phyloP scores from a whole-genome alignment of 2,113 vertebrate species.

The Petromus typicus region DNA sequence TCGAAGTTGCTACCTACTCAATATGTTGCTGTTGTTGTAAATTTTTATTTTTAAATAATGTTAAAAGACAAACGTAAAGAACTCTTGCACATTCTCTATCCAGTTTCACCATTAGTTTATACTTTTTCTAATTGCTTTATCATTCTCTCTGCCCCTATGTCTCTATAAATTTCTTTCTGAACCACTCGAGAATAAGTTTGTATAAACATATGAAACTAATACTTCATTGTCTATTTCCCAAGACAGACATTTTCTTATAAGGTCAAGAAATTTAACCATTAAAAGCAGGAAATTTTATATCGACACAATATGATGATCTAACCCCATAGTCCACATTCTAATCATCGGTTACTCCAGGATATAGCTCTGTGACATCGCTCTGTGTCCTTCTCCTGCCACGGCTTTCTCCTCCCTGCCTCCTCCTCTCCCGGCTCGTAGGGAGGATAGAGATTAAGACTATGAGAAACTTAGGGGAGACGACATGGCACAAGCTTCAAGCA shows the following conservation, averaged over 20 bases:
- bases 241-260: background rate
- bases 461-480: background rate
- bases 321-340: background rate
- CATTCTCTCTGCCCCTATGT: background rate
- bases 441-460: no score
- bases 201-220: background rate
- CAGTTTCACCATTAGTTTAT: background rate
- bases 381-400: background rate
- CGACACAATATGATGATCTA: background rate
- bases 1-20: background rate
- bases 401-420: no score
- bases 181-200: slow-evolving; percentile 7
- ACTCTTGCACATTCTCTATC: background rate
- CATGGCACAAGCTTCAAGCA: background rate
- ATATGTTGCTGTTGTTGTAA: background rate
- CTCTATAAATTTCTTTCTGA: background rate
- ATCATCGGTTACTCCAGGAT: background rate
- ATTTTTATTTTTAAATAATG: background rate
- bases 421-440: no score
- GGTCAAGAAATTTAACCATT: slow-evolving; percentile 15
- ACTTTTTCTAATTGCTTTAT: background rate
- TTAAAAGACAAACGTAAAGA: background rate
- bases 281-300: background rate
- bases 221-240: background rate
- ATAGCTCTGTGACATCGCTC: no score